Percentiles rank a stretch among this genome's conserved stretches.
Evolutionary conservation across 2,113 vertebrate genomes (phyloP).

Genomic region (Phoxinus phoxinus): DNA sequence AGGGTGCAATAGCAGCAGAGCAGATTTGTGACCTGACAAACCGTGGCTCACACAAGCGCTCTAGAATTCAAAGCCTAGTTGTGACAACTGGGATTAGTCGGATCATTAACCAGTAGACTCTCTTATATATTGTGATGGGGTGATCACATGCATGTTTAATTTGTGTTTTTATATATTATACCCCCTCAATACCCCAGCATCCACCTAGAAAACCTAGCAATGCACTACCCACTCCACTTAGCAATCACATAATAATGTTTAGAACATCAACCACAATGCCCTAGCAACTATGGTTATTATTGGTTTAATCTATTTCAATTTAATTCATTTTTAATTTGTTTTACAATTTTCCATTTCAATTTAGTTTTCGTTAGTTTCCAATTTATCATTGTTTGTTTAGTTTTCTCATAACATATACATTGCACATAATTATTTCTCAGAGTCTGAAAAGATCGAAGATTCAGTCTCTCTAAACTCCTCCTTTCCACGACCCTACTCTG

Average conservation of each 20-base stretch:
- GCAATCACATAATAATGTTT: not conserved
- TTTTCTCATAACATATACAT: too few relatives aligned
- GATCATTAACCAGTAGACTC: not conserved
- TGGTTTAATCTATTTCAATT: not conserved
- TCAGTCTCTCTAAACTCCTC: too few relatives aligned
- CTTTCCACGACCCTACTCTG: too few relatives aligned
- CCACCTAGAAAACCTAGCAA: too few relatives aligned
- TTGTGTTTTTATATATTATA: not conserved
- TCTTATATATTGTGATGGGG: not conserved
- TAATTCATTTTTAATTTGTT: not conserved
- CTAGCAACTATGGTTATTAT: not conserved
- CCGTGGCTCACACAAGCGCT: not conserved
- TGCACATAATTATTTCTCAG: too few relatives aligned
- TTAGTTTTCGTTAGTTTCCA: not conserved
- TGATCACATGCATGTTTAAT: not conserved
- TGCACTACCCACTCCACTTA: too few relatives aligned
- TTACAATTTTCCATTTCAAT: not conserved
- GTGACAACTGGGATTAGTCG: not conserved
- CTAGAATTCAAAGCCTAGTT: constrained; percentile 19
- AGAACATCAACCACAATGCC: not conserved
- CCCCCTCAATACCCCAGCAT: too few relatives aligned
- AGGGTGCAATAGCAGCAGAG: constrained; percentile 21
- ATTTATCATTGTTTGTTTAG: not conserved
- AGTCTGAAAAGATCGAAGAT: too few relatives aligned
- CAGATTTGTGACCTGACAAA: constrained; percentile 39